Conservation (phyloP, 2,113 vertebrate genomes). For the Microtus pennsylvanicus region DNA sequence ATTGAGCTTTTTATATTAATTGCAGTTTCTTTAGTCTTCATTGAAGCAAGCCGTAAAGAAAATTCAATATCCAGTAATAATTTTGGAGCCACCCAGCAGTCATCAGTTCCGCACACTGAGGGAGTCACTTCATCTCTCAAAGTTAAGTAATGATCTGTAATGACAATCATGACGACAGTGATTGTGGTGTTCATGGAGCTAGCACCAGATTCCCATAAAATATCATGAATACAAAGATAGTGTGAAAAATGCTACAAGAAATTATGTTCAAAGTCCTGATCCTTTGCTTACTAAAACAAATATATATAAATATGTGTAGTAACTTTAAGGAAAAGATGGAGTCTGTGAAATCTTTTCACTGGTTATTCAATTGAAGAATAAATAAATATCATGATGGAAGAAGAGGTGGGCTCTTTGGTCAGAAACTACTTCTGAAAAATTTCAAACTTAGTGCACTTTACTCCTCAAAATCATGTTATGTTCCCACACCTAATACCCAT, state of each 20-base stretch:
- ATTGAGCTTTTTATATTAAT: not conserved
- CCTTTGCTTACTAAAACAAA: not conserved
- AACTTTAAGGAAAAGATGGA: not conserved
- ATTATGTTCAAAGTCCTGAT: conserved; percentile 2
- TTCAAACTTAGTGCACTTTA: not conserved
- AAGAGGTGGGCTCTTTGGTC: not conserved
- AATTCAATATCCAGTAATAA: not conserved
- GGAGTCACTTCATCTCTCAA: not conserved
- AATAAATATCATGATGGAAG: not conserved
- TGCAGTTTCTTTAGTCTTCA: not conserved
- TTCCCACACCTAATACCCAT: not conserved
- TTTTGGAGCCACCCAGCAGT: not conserved
- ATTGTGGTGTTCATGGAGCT: not conserved
- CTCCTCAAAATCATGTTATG: not conserved
- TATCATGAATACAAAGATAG: not conserved
- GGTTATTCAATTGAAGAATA: not conserved
- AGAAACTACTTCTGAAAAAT: not conserved
- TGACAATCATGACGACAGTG: too few species aligned
- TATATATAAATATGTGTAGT: not conserved
- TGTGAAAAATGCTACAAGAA: not conserved
- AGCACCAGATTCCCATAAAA: not conserved
- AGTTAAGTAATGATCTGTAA: not conserved
- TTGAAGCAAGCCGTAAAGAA: not conserved
- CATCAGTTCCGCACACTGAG: not conserved
- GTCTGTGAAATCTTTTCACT: not conserved